Evolutionary conservation across 2,797 vertebrate species (phyloP), one percentile per base, ranked within the genome.

Genomic region (Zenarchopterus dispar): DNA sequence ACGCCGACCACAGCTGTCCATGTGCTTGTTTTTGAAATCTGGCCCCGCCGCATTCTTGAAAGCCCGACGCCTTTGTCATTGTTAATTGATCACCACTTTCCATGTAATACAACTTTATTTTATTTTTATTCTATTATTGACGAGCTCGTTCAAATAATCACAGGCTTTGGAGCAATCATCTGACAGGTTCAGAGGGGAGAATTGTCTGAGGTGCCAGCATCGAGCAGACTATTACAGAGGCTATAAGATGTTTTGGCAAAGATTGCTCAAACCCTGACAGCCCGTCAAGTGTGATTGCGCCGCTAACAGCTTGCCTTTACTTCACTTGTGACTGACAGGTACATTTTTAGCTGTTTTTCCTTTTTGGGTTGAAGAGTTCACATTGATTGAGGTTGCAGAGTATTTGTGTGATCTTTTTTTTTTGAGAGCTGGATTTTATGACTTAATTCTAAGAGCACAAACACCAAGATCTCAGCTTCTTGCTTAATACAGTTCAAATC

Each of bases 81-180:
- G 51, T 61, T 78, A 81, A 84, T 74, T 81, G 80, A 84, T 88
- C 39, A 51, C 28, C 61, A 24, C 71, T 79, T 78, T 72, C 63
- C 68, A 56, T 26, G 57, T 67, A 75, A 76, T 45, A 47, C 64
- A 74, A 49, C 61, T 82, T 85, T 73, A 63, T 67, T 18, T 43
- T 43, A 80, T 76, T 50, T 53, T 55, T 45, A 0, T 23, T 58
- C 60, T 77, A 47, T 71, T 72, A 83, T 75, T 63, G 66, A 78
- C 70, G 45, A 8, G 18, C 62, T 65, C 47, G 80, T 78, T 70
- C 58, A 73, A 67, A 80, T 78, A 77, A 86, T 77, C 67, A 71
- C 72, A 71, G 73, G 58, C 70, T 48, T 49, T 72, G 62, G 63
- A 36, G 22, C 56, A 82, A 51, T 59, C 19, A 2, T 67, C 56